Conservation (phyloP, 2,113 vertebrate species). For the Tor tambroides region DNA sequence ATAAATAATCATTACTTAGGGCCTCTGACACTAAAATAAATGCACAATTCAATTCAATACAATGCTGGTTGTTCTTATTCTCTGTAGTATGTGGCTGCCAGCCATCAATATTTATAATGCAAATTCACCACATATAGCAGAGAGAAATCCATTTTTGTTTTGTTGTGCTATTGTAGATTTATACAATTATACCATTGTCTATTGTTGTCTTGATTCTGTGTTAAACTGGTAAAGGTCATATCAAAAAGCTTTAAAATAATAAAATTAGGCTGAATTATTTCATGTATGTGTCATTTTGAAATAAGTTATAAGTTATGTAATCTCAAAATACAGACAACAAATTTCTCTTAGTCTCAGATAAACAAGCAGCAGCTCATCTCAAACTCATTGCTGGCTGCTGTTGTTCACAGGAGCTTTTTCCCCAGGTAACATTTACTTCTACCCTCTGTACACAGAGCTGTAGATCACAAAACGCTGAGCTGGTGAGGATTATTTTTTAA, state of each 20-base stretch:
- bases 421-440: background rate
- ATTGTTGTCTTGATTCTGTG: background rate
- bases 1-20: background rate
- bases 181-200: background rate
- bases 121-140: background rate
- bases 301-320: slow-evolving; percentile 32
- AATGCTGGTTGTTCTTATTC: background rate
- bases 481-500: background rate
- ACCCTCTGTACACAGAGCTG: background rate
- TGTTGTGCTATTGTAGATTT: background rate
- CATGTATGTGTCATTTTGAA: background rate
- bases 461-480: background rate
- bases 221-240: background rate
- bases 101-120: background rate
- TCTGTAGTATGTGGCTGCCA: no score
- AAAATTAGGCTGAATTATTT: slow-evolving; percentile 9
- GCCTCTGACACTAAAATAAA: background rate
- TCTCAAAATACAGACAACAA: slow-evolving; percentile 31
- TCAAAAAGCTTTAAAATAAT: background rate
- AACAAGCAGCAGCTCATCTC: background rate
- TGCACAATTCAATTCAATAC: background rate
- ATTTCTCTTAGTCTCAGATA: background rate
- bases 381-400: background rate
- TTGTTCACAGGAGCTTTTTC: background rate
- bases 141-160: background rate